These are phyloP conservation scores for Cervus canadensis DNA, from an alignment of 2,113 vertebrate species.

Conservation along the genomic window DNA sequence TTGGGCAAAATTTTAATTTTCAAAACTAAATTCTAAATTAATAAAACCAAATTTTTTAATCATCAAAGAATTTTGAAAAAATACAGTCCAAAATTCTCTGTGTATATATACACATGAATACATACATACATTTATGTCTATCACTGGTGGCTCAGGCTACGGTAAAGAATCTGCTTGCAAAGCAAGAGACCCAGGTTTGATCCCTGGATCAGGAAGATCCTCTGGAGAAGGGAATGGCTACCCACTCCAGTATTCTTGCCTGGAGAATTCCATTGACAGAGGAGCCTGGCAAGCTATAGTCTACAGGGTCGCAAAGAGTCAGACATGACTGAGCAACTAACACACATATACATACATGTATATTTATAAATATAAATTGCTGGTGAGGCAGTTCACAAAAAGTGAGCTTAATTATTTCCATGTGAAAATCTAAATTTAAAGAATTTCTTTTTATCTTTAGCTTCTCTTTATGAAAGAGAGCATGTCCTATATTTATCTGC, in stretches of 20 bases:
- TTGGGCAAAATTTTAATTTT: neutral
- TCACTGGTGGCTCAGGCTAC: neutral
- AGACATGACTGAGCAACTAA: neutral
- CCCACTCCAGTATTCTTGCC: neutral
- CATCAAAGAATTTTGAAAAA: neutral
- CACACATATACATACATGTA: neutral
- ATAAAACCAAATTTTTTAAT: neutral
- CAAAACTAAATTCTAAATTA: conserved; percentile 46
- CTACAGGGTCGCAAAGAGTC: neutral
- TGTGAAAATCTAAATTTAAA: neutral
- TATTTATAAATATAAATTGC: neutral
- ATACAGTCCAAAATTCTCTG: neutral
- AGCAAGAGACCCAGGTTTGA: neutral
- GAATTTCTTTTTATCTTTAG: neutral
- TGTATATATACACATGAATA: neutral
- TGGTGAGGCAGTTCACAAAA: neutral
- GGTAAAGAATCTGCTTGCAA: neutral
- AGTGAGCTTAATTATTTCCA: neutral
- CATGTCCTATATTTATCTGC: neutral
- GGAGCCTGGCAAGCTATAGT: neutral
- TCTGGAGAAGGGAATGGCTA: neutral
- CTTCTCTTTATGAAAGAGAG: neutral
- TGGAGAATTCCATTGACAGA: neutral
- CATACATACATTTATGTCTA: neutral
- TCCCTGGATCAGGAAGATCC: neutral